Conservation (phyloP, 2,113 vertebrate species). For the Trematomus loennbergii region DNA sequence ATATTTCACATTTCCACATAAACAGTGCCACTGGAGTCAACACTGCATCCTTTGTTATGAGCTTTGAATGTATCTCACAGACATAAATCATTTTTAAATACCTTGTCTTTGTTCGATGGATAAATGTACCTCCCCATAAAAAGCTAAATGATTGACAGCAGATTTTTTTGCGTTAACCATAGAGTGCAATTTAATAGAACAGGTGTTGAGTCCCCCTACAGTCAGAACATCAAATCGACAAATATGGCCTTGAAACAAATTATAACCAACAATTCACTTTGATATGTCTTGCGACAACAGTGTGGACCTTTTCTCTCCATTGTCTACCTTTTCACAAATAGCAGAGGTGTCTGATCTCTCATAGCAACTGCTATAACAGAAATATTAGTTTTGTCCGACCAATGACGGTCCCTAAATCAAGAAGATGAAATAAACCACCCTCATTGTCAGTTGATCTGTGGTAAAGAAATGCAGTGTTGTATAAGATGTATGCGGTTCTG, state of each 20-base stretch:
- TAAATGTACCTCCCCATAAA: neutral
- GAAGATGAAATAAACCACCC: constrained; percentile 13
- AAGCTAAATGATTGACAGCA: too few species aligned
- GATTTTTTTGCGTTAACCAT: too few species aligned
- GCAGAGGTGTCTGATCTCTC: neutral
- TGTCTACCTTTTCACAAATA: neutral
- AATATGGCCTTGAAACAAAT: neutral
- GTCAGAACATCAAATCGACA: neutral
- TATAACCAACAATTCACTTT: neutral
- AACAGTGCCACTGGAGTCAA: constrained; percentile 5
- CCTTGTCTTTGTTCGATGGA: neutral
- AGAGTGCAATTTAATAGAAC: too few species aligned
- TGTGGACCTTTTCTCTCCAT: neutral
- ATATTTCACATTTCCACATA: constrained; percentile 17
- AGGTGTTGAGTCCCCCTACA: neutral
- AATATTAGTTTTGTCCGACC: constrained; percentile 5
- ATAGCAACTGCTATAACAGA: neutral
- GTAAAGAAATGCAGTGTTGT: constrained; percentile 5
- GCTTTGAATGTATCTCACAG: constrained; percentile 10
- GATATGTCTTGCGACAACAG: neutral
- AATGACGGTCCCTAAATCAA: neutral
- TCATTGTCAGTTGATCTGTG: constrained; percentile 21
- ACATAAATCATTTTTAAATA: constrained; percentile 2
- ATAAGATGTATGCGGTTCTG: constrained; percentile 20
- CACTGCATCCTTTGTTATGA: neutral